These are phyloP conservation scores for Taenaris catops DNA, from an alignment of 2,888 invertebrate genomes.

Conservation along the genomic window DNA sequence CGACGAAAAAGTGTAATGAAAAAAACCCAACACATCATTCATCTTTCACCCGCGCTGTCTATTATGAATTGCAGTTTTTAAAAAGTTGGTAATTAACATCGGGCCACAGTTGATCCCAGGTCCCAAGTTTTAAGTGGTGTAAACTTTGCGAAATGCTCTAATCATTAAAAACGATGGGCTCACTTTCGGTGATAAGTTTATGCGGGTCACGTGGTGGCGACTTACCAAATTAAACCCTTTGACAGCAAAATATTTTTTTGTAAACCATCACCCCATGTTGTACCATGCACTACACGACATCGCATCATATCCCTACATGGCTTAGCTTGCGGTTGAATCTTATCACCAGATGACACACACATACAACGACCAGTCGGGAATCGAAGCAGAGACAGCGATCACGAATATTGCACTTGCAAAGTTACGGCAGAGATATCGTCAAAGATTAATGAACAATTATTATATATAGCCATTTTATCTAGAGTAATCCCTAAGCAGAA, in stretches of 20 bases:
- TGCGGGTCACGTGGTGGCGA: conserved; percentile 28
- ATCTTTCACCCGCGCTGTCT: conserved; percentile 70
- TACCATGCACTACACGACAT: too few species aligned
- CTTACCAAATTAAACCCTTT: conserved; percentile 24
- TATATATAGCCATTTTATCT: too few species aligned
- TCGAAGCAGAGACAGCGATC: too few species aligned
- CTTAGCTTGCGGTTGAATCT: too few species aligned
- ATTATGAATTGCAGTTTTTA: conserved; percentile 77
- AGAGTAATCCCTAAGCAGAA: too few species aligned
- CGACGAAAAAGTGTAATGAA: conserved; percentile 36
- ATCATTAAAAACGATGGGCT: conserved; percentile 61
- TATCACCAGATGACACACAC: too few species aligned
- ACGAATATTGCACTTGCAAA: too few species aligned
- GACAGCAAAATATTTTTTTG: conserved; percentile 36
- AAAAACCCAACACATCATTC: conserved; percentile 72
- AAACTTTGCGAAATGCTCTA: conserved; percentile 64
- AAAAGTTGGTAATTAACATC: conserved; percentile 76
- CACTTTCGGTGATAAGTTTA: conserved; percentile 32
- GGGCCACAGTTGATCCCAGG: conserved; percentile 52
- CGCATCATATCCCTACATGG: too few species aligned
- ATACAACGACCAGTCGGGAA: too few species aligned
- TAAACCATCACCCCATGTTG: too few species aligned
- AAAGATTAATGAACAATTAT: too few species aligned
- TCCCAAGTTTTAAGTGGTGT: conserved; percentile 66
- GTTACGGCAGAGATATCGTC: too few species aligned